Conservation (phyloP, 2,888 invertebrate genomes). For the Synergus japonicus region DNA sequence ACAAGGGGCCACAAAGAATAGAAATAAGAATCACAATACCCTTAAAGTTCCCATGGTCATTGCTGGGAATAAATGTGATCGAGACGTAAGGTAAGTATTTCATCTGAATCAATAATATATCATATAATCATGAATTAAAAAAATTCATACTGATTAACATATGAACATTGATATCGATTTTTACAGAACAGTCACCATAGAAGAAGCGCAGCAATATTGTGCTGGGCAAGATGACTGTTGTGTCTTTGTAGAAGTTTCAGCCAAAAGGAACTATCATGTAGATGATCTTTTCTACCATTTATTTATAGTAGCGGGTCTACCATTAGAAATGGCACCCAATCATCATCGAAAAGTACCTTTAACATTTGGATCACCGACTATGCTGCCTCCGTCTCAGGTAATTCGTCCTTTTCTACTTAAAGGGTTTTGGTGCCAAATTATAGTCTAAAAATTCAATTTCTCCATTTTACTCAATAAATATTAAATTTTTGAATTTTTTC, state of each 20-base stretch:
- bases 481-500: too few relatives aligned
- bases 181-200: slow-evolving; percentile 85
- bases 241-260: slow-evolving; percentile 90
- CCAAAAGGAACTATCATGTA: slow-evolving; percentile 88
- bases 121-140: background rate
- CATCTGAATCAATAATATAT: background rate
- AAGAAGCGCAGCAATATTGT: slow-evolving; percentile 89
- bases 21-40: slow-evolving; percentile 82
- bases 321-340: slow-evolving; percentile 93
- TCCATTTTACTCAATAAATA: too few relatives aligned
- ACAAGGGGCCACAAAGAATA: slow-evolving; percentile 80
- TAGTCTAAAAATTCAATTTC: too few relatives aligned
- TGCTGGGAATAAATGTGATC: slow-evolving; percentile 93
- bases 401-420: background rate
- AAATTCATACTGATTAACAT: background rate
- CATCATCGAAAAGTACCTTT: slow-evolving; percentile 87
- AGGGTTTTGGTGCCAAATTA: too few relatives aligned
- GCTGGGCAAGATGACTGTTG: slow-evolving; percentile 87
- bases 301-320: slow-evolving; percentile 89
- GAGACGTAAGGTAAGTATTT: slow-evolving; percentile 84
- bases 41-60: slow-evolving; percentile 89
- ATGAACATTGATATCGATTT: slow-evolving; percentile 29
- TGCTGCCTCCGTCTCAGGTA: slow-evolving; percentile 82
- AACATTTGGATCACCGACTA: slow-evolving; percentile 87
- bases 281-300: slow-evolving; percentile 92